Percentiles rank a stretch among this genome's conserved stretches.
phyloP scores from a whole-genome alignment of 1,140 invertebrate species.

The Protaetia brevitarsis region DNA sequence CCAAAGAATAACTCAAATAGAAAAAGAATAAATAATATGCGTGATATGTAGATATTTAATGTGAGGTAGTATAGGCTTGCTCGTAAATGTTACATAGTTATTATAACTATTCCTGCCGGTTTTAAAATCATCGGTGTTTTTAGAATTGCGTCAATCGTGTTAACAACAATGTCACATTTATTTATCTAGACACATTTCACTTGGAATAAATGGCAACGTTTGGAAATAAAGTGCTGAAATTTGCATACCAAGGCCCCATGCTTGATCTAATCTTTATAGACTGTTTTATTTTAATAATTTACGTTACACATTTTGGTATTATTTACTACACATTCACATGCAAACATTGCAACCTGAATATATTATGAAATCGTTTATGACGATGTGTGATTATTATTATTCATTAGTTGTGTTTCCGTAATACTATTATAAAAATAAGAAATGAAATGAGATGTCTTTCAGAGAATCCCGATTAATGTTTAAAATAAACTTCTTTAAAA shows the following conservation, averaged over 20 bases:
- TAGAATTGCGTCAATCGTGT: too few relatives aligned
- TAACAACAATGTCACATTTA: neutral
- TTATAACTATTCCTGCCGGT: too few relatives aligned
- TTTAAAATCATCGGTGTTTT: too few relatives aligned
- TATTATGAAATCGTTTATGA: neutral
- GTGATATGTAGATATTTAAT: neutral
- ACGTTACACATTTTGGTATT: neutral
- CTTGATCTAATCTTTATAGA: slow-evolving; percentile 12
- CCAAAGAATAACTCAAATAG: slow-evolving; percentile 45
- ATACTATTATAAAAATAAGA: too few relatives aligned
- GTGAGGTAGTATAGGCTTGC: neutral
- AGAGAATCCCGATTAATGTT: too few relatives aligned
- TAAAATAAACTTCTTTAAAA: too few relatives aligned
- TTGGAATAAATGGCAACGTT: neutral
- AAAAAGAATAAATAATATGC: slow-evolving; percentile 44
- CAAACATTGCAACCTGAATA: too few relatives aligned
- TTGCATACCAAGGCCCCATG: neutral
- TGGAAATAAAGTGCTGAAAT: neutral
- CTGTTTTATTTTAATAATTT: neutral
- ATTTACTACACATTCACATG: too few relatives aligned
- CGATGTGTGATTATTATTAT: neutral
- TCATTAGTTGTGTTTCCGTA: neutral
- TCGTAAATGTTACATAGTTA: neutral
- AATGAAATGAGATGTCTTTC: too few relatives aligned
- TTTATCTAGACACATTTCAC: neutral